Evolutionary conservation across 2,888 invertebrate genomes (phyloP), one percentile per base, ranked within the genome.

Genomic region (Dorcus parallelipipedus): DNA sequence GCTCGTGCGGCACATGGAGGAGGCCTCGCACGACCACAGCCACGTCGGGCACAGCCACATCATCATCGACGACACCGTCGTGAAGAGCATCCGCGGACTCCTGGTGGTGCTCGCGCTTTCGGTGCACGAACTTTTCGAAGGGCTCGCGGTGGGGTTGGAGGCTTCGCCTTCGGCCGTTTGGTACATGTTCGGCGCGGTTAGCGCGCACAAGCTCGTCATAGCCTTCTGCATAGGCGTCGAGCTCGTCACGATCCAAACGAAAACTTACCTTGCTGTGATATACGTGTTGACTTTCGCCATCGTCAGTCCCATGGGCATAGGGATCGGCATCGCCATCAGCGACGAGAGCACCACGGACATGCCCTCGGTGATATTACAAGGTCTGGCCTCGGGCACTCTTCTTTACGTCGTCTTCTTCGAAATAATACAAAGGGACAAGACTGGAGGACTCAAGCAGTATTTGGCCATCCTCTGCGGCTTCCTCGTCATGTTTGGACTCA

Each of bases 381-480:
- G 95, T 3, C 79, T 97, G 58, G 96, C 97, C 0, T 89, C 92
- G 48, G 97, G 97, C 9, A 97, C 97, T 0, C 84, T 97, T 45
- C 80, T 97, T 3, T 97, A 96, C 79, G 94, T 97, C 10, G 95
- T 96, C n/a, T 96, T 96, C 81, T 96, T 97, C 77, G 97, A 97
- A 80, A 91, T 97, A 54, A 83, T 97, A 69, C 86, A 87, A 47
- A 79, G 79, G 42, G 80, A 82, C 50, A 76, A 79, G 38, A 76
- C 71, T 77, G 83, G 69, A 42, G 91, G 91, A 5, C 77, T 91
- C 20, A 70, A 83, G 26, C 88, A 89, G 63, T 90, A 84, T 73
- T 54, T 84, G 0, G 83, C 90, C 1, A 84, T 91, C 38, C 68
- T 90, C 4, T 60, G 85, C 23, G 91, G 91, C 56, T 91, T 90